Evolutionary conservation across 2,797 vertebrate genomes (phyloP).

Genomic region (Vultur gryphus): DNA sequence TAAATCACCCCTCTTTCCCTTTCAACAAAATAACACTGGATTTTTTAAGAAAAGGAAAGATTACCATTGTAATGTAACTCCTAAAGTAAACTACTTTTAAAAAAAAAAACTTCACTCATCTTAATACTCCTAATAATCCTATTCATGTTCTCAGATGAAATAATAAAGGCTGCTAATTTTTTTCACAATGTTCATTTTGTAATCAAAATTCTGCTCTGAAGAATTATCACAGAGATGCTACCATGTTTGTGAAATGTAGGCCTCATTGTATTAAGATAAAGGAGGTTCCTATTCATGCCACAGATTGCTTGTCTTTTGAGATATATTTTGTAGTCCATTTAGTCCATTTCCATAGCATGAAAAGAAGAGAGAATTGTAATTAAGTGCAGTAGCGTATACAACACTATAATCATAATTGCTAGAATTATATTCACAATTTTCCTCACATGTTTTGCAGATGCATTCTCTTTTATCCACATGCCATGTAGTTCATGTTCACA

Average conservation of each 20-base stretch:
- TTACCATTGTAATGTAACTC: background rate
- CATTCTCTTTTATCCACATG: constrained; percentile 55
- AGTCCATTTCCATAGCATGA: constrained; percentile 65
- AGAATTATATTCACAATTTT: constrained; percentile 61
- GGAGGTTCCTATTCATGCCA: constrained; percentile 60
- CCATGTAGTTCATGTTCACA: constrained; percentile 9
- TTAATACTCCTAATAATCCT: constrained; percentile 38
- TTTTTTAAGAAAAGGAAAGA: background rate
- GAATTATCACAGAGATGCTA: constrained; percentile 4
- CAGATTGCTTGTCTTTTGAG: constrained; percentile 71
- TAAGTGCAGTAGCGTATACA: constrained; percentile 48
- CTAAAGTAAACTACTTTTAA: background rate
- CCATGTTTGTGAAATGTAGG: constrained; percentile 46
- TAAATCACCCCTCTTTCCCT: background rate
- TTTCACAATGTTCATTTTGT: constrained; percentile 36
- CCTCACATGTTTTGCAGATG: constrained; percentile 67
- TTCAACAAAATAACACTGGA: background rate
- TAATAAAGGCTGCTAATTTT: constrained; percentile 39
- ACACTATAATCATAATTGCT: constrained; percentile 57
- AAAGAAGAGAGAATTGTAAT: constrained; percentile 65
- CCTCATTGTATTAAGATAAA: constrained; percentile 68
- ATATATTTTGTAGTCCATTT: constrained; percentile 69
- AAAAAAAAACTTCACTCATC: background rate
- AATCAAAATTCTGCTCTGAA: constrained; percentile 47
- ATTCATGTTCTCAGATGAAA: constrained; percentile 31